These are phyloP conservation scores for Notechis scutatus DNA, from an alignment of 2,113 vertebrate species.

Conservation along the genomic window DNA sequence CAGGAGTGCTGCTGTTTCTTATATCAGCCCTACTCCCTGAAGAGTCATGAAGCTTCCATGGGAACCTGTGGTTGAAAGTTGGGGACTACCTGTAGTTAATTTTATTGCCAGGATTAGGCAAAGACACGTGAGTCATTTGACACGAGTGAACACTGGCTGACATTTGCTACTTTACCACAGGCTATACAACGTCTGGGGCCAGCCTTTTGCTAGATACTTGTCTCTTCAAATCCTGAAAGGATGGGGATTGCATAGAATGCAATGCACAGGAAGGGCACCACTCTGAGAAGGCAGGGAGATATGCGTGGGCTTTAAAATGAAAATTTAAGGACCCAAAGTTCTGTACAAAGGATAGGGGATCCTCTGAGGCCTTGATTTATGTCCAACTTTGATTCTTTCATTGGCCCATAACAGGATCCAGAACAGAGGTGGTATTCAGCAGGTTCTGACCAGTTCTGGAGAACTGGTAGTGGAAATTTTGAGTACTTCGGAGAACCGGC, in stretches of 20 bases:
- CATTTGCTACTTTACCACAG: not conserved
- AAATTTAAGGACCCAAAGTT: not conserved
- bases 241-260: not conserved
- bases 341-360: not conserved
- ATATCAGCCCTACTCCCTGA: not conserved
- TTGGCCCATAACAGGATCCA: not conserved
- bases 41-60: not conserved
- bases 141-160: not conserved
- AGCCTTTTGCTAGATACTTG: not conserved
- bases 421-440: too few relatives aligned
- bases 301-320: not conserved
- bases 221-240: not conserved
- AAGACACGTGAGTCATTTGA: not conserved
- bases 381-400: not conserved
- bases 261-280: not conserved
- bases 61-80: too few relatives aligned
- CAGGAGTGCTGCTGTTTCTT: not conserved
- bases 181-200: not conserved
- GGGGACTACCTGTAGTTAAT: not conserved
- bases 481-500: too few relatives aligned
- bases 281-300: not conserved
- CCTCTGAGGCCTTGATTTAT: not conserved
- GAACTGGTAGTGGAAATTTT: too few relatives aligned
- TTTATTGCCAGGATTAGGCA: not conserved
- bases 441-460: too few relatives aligned